Base-by-base conservation (phyloP, 1,140 invertebrate genomes). In the Apis cerana region DNA sequence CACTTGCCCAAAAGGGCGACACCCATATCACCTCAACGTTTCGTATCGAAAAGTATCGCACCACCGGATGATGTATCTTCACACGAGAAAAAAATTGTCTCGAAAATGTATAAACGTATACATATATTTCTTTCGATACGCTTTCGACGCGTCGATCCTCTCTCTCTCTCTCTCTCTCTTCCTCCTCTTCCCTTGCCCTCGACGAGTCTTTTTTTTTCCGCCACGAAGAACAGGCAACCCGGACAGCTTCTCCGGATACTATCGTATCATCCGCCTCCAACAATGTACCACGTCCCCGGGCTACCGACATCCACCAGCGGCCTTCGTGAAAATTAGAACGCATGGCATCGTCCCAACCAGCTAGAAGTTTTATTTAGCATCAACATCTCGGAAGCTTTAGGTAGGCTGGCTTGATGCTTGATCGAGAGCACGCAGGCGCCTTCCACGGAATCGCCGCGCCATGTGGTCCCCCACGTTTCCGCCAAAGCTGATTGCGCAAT, bases 281-380 rank as follows among this genome's bases (percentile, higher is more conserved):
- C 59, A 59, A 87, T 87, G 85, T 84, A 89, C 17, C 62, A 64
- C 62, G 71, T 74, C 88, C 88, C 88, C 87, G 86, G 88, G 75
- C 80, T 75, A 79, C 80, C 50, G 61, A 71, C 81, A 80, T 85
- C 82, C 62, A 77, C 86, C 65, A 82, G 78, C 84, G 85, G 82
- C 85, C 82, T 87, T 89, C 85, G 90, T 77, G 91, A 81, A 92
- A 94, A 94, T 93, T 94, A 92, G 93, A 94, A 89, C 92, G 91
- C 88, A 91, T 93, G 92, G 93, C 93, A 94, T 89, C 86, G 85
- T 89, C 91, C 92, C 92, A 93, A 91, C 82, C 89, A 93, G 93
- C 92, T 92, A 91, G 87, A 87, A 93, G 93, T 93, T 94, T 94
- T 94, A 94, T 94, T 94, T 94, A 94, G 93, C 93, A 93, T 92